Base-by-base conservation (phyloP, 2,113 vertebrate genomes). In the Lepisosteus osseus region DNA sequence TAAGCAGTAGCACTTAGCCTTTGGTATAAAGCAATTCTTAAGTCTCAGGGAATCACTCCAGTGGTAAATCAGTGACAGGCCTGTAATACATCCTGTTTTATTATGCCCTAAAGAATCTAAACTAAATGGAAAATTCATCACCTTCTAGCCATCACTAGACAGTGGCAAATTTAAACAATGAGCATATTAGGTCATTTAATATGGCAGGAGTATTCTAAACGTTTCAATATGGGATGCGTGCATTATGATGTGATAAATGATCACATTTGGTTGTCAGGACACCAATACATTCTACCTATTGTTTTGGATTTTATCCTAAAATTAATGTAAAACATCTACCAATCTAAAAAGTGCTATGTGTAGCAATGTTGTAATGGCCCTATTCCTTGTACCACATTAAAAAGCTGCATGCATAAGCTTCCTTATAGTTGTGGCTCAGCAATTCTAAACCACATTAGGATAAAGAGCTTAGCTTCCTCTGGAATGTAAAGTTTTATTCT, bases 1-100 rank as follows among this genome's bases (percentile, higher is more conserved):
- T 29, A 29, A 45, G 64, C 15, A 42, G 54, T 51, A 67, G 15
- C 69, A 65, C 8, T 62, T 59, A 45, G 17, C 41, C 9, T 61
- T 40, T 45, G 15, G 42, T 65, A 64, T 65, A 69, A 69, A 70
- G 69, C 72, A 76, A 54, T 68, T 29, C 68, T 68, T 70, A 54
- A 69, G 56, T 14, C 43, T 9, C 44, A 1, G 57, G 63, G 51
- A 67, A 67, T 51, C 54, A 44, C 57, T 61, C 51, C 51, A 29
- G n/a, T 15, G 51, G 65, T n/a, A 51, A 62, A 71, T 68, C 59
- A 62, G 67, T 65, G 54, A 71, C 44, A 62, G 51, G 65, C 54
- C 66, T 3, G 17, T 43, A 72, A 65, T 68, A 55, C 67, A 70
- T 71, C 51, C 65, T 29, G 74, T 65, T 47, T 51, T 54, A 54